Conservation (phyloP, 2,797 vertebrate species). For the Phoeniculus purpureus region DNA sequence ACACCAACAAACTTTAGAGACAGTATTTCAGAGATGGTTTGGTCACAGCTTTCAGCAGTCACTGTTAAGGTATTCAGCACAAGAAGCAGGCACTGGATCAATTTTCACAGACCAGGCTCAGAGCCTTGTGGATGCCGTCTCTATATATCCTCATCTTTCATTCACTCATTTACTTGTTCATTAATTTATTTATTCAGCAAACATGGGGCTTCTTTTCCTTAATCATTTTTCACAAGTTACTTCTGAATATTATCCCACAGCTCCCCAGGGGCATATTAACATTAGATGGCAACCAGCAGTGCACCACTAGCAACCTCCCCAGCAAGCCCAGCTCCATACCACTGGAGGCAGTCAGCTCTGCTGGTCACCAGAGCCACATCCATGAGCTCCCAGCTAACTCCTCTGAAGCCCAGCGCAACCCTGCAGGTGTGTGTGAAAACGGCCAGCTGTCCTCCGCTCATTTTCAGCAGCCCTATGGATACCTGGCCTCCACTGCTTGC, state of each 20-base stretch:
- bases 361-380: background rate
- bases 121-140: background rate
- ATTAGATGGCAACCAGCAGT: background rate
- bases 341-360: accelerated
- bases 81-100: background rate
- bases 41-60: background rate
- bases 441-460: accelerated
- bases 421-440: accelerated
- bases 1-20: background rate
- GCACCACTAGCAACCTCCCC: background rate
- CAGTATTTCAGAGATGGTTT: background rate
- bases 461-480: background rate
- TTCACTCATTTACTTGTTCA: background rate
- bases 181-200: background rate
- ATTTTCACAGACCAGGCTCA: background rate
- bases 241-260: background rate
- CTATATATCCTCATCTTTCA: background rate
- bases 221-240: background rate
- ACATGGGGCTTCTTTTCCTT: background rate
- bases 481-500: background rate
- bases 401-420: background rate
- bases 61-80: background rate
- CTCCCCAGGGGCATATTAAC: accelerated
- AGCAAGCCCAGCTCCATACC: accelerated
- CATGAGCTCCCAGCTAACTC: background rate